Percentiles rank a stretch among this genome's conserved stretches.
phyloP scores from a whole-genome alignment of 2,888 invertebrate genomes.

The Erebia ligea region DNA sequence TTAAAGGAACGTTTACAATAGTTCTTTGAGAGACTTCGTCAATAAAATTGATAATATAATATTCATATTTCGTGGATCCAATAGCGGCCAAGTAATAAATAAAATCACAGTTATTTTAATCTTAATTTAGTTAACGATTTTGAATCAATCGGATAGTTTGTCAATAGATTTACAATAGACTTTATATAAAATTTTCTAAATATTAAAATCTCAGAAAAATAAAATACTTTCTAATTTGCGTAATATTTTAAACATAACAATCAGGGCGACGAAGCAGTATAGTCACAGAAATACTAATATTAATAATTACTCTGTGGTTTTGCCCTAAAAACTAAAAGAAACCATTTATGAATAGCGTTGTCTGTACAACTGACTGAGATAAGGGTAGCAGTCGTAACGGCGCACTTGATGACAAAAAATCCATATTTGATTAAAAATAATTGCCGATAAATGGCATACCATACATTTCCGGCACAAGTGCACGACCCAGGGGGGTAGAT shows the following conservation, averaged over 20 bases:
- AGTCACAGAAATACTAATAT: conserved; percentile 41
- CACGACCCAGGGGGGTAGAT: too few species aligned
- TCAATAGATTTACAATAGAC: conserved; percentile 51
- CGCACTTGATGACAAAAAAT: too few species aligned
- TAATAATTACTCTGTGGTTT: conserved; percentile 44
- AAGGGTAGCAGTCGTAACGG: background rate
- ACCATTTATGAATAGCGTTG: conserved; percentile 6
- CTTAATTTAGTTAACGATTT: conserved; percentile 72
- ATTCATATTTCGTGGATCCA: conserved; percentile 48
- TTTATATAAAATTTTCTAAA: conserved; percentile 50
- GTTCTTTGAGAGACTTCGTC: conserved; percentile 67
- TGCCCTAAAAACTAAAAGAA: conserved; percentile 51
- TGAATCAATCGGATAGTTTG: conserved; percentile 48
- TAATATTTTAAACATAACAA: conserved; percentile 80
- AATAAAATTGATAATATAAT: conserved; percentile 41
- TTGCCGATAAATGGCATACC: too few species aligned
- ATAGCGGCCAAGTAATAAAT: conserved; percentile 74
- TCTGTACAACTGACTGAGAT: conserved; percentile 6
- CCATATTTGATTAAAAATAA: too few species aligned
- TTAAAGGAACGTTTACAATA: conserved; percentile 79
- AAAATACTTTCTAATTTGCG: conserved; percentile 61
- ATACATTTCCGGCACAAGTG: too few species aligned
- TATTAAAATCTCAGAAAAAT: conserved; percentile 66
- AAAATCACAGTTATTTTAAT: conserved; percentile 78
- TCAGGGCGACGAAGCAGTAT: conserved; percentile 46